phyloP scores from a whole-genome alignment of 1,140 invertebrate genomes.

The Potamilus streckersoni region DNA sequence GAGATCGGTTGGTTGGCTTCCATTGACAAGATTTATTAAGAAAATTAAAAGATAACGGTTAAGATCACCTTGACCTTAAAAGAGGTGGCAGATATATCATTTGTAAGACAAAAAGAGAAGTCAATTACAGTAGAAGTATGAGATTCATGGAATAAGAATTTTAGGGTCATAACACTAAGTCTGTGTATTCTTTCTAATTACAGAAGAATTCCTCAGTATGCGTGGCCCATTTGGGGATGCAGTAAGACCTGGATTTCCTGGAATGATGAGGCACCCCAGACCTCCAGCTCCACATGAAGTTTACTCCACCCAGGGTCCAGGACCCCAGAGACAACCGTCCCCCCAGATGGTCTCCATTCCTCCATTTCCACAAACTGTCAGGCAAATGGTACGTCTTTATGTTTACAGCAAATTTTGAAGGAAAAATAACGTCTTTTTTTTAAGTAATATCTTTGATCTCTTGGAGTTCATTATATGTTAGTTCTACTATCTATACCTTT shows the following conservation, averaged over 20 bases:
- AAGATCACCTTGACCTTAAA: too few species aligned
- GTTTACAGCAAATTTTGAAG: constrained; percentile 1
- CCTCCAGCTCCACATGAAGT: constrained; percentile 3
- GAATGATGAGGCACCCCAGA: constrained; percentile 6
- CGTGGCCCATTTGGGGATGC: background rate
- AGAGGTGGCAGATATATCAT: too few species aligned
- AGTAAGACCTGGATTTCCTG: constrained; percentile 13
- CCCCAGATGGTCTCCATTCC: background rate
- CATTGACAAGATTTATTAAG: too few species aligned
- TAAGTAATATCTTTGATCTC: too few species aligned
- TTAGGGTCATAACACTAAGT: too few species aligned
- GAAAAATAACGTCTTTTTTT: background rate
- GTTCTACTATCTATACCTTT: too few species aligned
- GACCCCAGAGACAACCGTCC: background rate
- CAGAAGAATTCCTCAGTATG: background rate
- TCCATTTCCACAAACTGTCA: constrained; percentile 2
- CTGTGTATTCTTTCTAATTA: background rate
- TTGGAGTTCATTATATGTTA: too few species aligned
- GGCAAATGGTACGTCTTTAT: background rate
- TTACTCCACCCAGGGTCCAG: background rate
- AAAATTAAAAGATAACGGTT: too few species aligned
- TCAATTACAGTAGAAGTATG: too few species aligned
- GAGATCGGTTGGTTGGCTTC: too few species aligned
- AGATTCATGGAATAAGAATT: too few species aligned
- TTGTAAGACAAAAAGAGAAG: too few species aligned